Evolutionary conservation across 2,888 invertebrate species (phyloP).

Genomic region (Oligia fasciuncula): DNA sequence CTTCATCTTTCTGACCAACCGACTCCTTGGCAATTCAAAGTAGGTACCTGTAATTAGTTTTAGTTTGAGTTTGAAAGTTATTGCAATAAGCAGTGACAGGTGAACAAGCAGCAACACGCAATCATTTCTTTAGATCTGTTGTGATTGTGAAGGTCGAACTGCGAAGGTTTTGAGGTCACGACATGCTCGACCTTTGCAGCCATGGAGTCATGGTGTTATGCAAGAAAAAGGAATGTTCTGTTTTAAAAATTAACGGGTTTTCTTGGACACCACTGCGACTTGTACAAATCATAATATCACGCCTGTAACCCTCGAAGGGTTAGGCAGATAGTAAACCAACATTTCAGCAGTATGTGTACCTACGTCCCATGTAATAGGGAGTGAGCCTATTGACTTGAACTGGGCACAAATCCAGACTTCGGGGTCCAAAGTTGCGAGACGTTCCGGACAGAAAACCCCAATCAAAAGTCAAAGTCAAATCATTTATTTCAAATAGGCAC

Average conservation of each 20-base stretch:
- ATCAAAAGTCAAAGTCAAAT: too few species aligned
- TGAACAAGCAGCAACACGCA: neutral
- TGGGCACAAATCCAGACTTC: too few species aligned
- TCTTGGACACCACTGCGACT: neutral
- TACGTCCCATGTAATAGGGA: neutral
- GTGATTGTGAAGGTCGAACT: slow-evolving; percentile 32
- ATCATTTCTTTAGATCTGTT: slow-evolving; percentile 8
- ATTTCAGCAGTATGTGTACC: too few species aligned
- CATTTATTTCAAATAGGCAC: too few species aligned
- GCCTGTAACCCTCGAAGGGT: neutral
- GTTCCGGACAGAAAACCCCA: too few species aligned
- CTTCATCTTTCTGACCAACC: neutral
- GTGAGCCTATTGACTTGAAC: neutral
- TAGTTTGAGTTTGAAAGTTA: neutral
- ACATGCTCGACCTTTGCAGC: slow-evolving; percentile 27
- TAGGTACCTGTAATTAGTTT: too few species aligned
- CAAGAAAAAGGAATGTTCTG: neutral
- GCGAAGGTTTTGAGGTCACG: slow-evolving; percentile 39
- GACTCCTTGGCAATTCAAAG: neutral
- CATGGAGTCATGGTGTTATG: neutral
- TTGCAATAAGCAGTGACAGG: slow-evolving; percentile 21
- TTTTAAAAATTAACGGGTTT: neutral
- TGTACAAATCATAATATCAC: neutral
- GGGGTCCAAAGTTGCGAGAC: too few species aligned
- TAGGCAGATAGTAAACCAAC: neutral